These are phyloP conservation scores for Andrena cerasifolii DNA, from an alignment of 1,140 invertebrate genomes.

Conservation along the genomic window DNA sequence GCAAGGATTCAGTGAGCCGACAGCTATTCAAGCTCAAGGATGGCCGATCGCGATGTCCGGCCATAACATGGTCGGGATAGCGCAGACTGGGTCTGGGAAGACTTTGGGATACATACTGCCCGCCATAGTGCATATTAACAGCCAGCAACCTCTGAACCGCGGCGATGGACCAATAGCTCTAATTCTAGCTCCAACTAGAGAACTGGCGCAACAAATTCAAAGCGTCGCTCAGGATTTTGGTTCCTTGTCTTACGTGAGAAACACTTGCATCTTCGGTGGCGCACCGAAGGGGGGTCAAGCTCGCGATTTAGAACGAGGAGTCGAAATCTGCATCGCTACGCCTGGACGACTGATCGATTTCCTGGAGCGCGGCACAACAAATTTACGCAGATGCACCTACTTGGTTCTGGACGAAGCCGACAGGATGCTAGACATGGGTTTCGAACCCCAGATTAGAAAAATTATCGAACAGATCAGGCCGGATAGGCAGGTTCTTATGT, in stretches of 20 bases:
- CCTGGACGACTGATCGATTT: conserved; percentile 98
- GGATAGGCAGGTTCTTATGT: conserved; percentile 93
- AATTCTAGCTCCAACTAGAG: conserved; percentile 96
- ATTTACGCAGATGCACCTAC: conserved; percentile 95
- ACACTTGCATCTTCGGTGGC: conserved; percentile 97
- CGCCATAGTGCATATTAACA: conserved; percentile 96
- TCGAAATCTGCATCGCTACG: conserved; percentile 96
- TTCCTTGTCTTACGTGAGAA: conserved; percentile 90
- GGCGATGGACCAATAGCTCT: conserved; percentile 96
- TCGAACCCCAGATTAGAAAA: conserved; percentile 99
- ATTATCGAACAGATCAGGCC: conserved; percentile 97
- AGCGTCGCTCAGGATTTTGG: conserved; percentile 97
- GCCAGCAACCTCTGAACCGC: conserved; percentile 91
- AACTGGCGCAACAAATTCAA: conserved; percentile 98
- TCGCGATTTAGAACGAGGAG: conserved; percentile 92
- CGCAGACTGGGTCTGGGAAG: conserved; percentile 96
- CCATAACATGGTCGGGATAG: conserved; percentile 96
- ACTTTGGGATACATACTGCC: conserved; percentile 92
- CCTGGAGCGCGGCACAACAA: conserved; percentile 94
- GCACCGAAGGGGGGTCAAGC: conserved; percentile 93
- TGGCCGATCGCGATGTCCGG: conserved; percentile 97
- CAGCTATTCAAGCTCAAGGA: conserved; percentile 94
- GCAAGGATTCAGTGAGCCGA: conserved; percentile 92
- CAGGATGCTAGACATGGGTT: conserved; percentile 99
- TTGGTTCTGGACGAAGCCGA: conserved; percentile 99